Conservation (phyloP, 2,113 vertebrate species). For the Elephantulus edwardii region DNA sequence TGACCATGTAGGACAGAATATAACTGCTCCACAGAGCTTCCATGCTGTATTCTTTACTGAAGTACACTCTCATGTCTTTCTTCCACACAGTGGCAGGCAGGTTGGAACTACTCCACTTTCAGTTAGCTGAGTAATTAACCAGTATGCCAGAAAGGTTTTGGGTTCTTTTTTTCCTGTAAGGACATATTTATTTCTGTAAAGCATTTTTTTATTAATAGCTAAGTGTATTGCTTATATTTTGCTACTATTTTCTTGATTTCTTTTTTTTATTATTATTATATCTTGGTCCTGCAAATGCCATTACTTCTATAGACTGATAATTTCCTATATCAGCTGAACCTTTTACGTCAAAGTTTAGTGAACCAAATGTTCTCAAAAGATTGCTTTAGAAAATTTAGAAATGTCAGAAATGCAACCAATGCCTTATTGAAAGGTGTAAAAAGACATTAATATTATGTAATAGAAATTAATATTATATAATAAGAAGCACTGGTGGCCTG, state of each 20-base stretch:
- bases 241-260: neutral
- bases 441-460: neutral
- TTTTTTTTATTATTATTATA: neutral
- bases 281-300: neutral
- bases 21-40: neutral
- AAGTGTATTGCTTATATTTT: neutral
- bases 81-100: neutral
- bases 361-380: neutral
- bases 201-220: conserved; percentile 28
- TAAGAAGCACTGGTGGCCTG: too few species aligned
- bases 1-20: neutral
- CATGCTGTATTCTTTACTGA: neutral
- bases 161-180: neutral
- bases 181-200: neutral
- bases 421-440: neutral
- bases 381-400: conserved; percentile 7
- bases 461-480: too few species aligned
- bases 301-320: neutral
- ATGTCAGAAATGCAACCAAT: neutral
- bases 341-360: neutral
- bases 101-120: neutral
- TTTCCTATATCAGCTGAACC: neutral
- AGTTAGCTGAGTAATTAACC: neutral
- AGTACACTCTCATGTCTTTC: neutral
- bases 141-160: neutral